Evolutionary conservation across 2,113 vertebrate species (phyloP).

Genomic region (Rhombomys opimus): DNA sequence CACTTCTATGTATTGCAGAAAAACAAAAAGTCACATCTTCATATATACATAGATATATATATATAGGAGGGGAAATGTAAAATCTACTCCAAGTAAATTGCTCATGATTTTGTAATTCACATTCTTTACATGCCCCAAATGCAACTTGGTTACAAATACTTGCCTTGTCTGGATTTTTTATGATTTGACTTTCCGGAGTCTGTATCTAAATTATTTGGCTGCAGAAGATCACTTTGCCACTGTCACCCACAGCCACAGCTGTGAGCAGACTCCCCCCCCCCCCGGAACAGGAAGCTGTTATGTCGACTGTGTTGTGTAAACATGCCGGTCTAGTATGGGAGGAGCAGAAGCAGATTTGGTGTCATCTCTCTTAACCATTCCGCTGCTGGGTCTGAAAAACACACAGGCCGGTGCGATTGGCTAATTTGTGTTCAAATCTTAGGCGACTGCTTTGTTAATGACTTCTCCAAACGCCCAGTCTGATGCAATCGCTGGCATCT

Average conservation of each 20-base stretch:
- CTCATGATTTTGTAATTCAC: constrained; percentile 76
- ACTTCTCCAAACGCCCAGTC: constrained; percentile 59
- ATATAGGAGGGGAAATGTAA: constrained; percentile 94
- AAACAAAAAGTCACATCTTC: constrained; percentile 94
- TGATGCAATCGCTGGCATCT: constrained; percentile 51
- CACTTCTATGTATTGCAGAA: constrained; percentile 98
- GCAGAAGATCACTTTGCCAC: constrained; percentile 17
- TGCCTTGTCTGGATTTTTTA: constrained; percentile 59
- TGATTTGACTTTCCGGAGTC: constrained; percentile 35
- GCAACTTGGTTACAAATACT: constrained; percentile 60
- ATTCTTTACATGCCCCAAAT: constrained; percentile 65
- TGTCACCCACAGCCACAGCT: constrained; percentile 54
- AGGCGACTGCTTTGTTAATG: constrained; percentile 68
- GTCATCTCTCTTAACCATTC: constrained; percentile 15
- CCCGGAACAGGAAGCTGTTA: neutral
- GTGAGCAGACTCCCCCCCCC: constrained; percentile 39
- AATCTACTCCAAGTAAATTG: constrained; percentile 87
- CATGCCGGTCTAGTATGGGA: neutral
- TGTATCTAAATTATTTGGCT: constrained; percentile 42
- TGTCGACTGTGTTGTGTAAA: neutral
- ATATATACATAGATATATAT: constrained; percentile 87
- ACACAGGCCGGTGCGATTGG: neutral
- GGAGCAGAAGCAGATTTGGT: neutral
- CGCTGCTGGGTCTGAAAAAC: neutral
- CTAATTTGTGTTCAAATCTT: constrained; percentile 49